Base-by-base conservation (phyloP, 2,888 invertebrate genomes). In the Hydrotaea diabolus region DNA sequence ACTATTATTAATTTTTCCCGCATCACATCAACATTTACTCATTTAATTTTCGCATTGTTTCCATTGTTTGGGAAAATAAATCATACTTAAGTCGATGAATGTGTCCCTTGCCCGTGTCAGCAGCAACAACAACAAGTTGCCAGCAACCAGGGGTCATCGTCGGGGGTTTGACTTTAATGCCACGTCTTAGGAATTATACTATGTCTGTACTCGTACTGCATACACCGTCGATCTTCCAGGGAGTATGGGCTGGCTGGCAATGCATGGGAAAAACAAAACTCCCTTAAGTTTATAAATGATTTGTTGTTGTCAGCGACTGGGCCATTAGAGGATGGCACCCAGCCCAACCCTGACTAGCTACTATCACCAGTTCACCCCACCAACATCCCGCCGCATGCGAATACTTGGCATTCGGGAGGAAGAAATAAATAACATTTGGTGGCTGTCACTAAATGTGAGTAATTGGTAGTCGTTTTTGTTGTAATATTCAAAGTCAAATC, bases 401-500 rank as follows among this genome's bases (percentile, higher is more conserved):
- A n/a, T n/a, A n/a, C n/a, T n/a, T n/a, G n/a, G n/a, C 55, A 55
- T 39, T 13, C 62, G 36, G 39, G 39, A 43, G 21, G 55, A 55
- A 21, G 17, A 59, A 64, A 26, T 13, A 13, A 59, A 36, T 11
- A 64, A 17, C 17, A 74, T 59, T 59, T 59, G 57, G 43, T 53
- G 23, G 39, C 74, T 59, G 39, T 15, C 36, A 57, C 2, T 43
- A n/a, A 43, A 43, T 9, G 23, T 74, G 39, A 43, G 43, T 74
- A 36, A 43, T 73, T 74, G 57, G 39, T 23, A 21, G 21, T 31
- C 17, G 17, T 15, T 26, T 13, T 7, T 53, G 31, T 43, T 69
- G 23, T 4, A n/a, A 59, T 46, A 74, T 74, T 74, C 59, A 17
- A 62, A 74, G 23, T 74, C 74, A 43, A 26, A 62, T 59, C 74